These are phyloP conservation scores for Scaptodrosophila latifasciaeformis DNA, from an alignment of 2,888 invertebrate species.

Conservation along the genomic window DNA sequence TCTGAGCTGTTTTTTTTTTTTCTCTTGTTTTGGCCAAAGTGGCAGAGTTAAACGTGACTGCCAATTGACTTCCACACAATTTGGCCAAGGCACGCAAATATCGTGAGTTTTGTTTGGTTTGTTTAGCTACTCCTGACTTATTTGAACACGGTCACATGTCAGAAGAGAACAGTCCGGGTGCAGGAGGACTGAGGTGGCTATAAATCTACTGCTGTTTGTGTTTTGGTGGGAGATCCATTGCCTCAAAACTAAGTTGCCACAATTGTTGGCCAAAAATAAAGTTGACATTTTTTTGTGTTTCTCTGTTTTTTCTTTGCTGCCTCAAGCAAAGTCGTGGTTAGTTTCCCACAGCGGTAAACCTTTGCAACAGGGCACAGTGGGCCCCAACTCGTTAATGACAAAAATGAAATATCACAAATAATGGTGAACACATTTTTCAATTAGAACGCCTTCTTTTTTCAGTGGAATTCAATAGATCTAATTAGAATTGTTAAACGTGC, in stretches of 20 bases:
- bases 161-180: no score
- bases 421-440: no score
- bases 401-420: no score
- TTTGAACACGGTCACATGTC: conserved; percentile 14
- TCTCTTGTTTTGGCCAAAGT: conserved; percentile 12
- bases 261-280: neutral
- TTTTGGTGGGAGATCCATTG: neutral
- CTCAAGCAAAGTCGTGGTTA: no score
- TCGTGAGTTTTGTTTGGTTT: conserved; percentile 49
- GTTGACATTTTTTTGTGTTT: neutral
- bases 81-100: conserved; percentile 58
- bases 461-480: conserved; percentile 58
- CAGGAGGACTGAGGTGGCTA: no score
- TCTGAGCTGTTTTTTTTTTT: no score
- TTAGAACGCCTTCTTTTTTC: no score
- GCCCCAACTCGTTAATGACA: no score
- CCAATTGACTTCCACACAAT: conserved; percentile 66
- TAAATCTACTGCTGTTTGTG: neutral
- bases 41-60: conserved; percentile 47
- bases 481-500: conserved; percentile 60
- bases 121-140: conserved; percentile 30
- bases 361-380: no score
- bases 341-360: no score
- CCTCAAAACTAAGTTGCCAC: no score
- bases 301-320: no score